These are phyloP conservation scores for Papilio polyxenes DNA, from an alignment of 1,140 invertebrate genomes.

Conservation along the genomic window DNA sequence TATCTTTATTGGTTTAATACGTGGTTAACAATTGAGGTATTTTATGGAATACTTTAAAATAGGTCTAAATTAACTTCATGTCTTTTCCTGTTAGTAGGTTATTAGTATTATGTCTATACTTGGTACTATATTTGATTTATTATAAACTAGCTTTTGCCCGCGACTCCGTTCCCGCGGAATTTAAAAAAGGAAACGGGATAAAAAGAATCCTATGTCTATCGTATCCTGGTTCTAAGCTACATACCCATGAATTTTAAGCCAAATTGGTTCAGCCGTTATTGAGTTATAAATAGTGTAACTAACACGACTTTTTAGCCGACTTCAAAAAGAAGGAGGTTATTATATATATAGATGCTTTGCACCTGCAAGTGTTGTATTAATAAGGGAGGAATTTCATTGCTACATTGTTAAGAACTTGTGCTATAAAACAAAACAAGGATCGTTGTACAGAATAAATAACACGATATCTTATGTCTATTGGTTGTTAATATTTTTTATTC, in stretches of 20 bases:
- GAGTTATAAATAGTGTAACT: too few relatives aligned
- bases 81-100: not conserved
- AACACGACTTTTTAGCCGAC: too few relatives aligned
- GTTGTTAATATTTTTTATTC: not conserved
- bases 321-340: too few relatives aligned
- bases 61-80: not conserved
- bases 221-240: too few relatives aligned
- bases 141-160: too few relatives aligned
- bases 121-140: not conserved
- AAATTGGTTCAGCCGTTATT: too few relatives aligned
- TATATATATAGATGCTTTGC: too few relatives aligned
- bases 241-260: too few relatives aligned
- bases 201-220: too few relatives aligned
- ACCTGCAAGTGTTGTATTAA: not conserved
- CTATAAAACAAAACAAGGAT: not conserved
- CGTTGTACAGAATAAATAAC: too few relatives aligned
- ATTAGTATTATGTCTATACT: not conserved
- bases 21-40: not conserved
- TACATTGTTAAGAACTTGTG: not conserved
- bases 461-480: not conserved
- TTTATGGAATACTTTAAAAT: not conserved
- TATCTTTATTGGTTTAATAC: not conserved
- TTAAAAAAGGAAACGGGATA: too few relatives aligned
- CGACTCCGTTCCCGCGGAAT: too few relatives aligned
- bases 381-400: not conserved